phyloP scores from a whole-genome alignment of 2,113 vertebrate genomes.

The Dipodomys merriami region DNA sequence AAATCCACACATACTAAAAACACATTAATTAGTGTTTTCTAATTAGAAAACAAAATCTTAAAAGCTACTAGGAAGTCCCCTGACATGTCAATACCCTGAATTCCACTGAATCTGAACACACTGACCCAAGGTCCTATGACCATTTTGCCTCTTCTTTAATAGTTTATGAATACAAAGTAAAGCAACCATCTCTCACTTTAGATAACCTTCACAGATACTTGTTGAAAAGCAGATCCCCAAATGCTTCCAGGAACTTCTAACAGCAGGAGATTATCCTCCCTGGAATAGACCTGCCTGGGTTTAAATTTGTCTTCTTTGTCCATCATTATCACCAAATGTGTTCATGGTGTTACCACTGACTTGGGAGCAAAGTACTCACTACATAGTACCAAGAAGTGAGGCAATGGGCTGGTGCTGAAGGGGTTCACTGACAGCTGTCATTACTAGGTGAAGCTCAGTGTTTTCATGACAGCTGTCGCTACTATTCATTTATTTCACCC shows the following conservation, averaged over 20 bases:
- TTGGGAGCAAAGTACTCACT: neutral
- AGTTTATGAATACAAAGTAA: neutral
- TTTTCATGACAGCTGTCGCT: neutral
- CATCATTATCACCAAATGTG: neutral
- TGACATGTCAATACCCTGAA: neutral
- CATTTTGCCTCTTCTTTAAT: neutral
- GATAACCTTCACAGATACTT: neutral
- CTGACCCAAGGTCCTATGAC: neutral
- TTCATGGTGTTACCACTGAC: neutral
- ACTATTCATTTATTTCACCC: neutral
- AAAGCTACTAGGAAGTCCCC: neutral
- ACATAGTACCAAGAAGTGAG: neutral
- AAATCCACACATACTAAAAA: conserved; percentile 26
- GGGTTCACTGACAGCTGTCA: neutral
- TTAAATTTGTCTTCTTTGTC: conserved; percentile 34
- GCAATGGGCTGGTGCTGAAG: neutral
- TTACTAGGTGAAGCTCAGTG: neutral
- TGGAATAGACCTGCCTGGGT: neutral
- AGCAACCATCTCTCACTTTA: neutral
- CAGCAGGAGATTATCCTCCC: neutral
- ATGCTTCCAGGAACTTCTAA: neutral
- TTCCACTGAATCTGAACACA: neutral
- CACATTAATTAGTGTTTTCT: neutral
- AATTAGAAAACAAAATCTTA: conserved; percentile 9
- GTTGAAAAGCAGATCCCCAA: neutral